phyloP scores from a whole-genome alignment of 2,888 invertebrate species.

The Dyspetes luteomarginatus region DNA sequence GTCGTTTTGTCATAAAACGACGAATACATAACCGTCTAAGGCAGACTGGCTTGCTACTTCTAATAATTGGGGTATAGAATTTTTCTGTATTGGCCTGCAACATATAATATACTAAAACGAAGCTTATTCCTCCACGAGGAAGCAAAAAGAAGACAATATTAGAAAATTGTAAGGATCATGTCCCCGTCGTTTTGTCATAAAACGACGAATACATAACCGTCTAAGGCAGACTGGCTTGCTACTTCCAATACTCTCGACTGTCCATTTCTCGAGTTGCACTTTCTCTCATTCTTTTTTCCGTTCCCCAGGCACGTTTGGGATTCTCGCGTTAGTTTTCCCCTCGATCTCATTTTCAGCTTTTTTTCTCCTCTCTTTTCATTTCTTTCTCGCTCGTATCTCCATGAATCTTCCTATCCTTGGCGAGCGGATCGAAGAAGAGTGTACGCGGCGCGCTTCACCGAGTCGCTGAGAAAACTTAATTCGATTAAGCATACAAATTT shows the following conservation, averaged over 20 bases:
- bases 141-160: too few relatives aligned
- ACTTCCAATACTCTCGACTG: slow-evolving; percentile 53
- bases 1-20: too few relatives aligned
- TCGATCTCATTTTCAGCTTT: slow-evolving; percentile 27
- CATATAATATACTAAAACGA: too few relatives aligned
- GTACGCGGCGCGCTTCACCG: slow-evolving; percentile 16
- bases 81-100: too few relatives aligned
- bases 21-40: too few relatives aligned
- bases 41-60: too few relatives aligned
- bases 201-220: too few relatives aligned
- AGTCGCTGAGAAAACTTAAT: slow-evolving; percentile 61
- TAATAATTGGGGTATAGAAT: too few relatives aligned
- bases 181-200: too few relatives aligned
- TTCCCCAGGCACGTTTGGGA: slow-evolving; percentile 23
- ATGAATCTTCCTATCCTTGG: slow-evolving; percentile 3
- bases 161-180: too few relatives aligned
- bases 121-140: too few relatives aligned
- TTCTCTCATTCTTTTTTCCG: slow-evolving; percentile 13
- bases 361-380: background rate
- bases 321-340: slow-evolving; percentile 46
- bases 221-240: slow-evolving; percentile 45
- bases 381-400: background rate
- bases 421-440: slow-evolving; percentile 34
- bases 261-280: slow-evolving; percentile 39
- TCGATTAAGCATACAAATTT: slow-evolving; percentile 68